Percentiles rank a stretch among this genome's conserved stretches.
Evolutionary conservation across 2,113 vertebrate species (phyloP).

Genomic region (Artemisiospiza belli): DNA sequence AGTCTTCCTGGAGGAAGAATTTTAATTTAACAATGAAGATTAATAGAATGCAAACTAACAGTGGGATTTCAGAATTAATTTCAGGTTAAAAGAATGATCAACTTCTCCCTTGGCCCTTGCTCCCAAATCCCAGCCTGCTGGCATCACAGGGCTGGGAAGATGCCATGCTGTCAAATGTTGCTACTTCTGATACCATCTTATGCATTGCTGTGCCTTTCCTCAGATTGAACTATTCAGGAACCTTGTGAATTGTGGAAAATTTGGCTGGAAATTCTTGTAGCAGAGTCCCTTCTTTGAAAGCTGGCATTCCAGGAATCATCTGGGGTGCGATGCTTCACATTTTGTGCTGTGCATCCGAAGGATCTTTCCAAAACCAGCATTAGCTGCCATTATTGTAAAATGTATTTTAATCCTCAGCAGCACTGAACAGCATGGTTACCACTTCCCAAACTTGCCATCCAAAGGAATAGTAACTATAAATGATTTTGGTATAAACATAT

Average conservation of each 20-base stretch:
- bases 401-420: neutral
- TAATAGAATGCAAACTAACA: neutral
- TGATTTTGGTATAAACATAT: neutral
- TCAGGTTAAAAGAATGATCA: neutral
- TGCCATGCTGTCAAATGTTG: neutral
- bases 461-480: neutral
- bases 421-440: neutral
- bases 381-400: neutral
- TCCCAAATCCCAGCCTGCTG: neutral
- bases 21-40: neutral
- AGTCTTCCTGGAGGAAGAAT: neutral
- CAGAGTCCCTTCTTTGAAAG: neutral
- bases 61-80: neutral
- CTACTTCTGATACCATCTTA: neutral
- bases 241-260: neutral
- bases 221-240: neutral
- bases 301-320: neutral
- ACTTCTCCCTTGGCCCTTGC: fast-evolving
- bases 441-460: neutral
- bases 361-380: neutral
- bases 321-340: neutral
- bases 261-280: neutral
- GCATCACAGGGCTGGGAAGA: neutral
- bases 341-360: neutral
- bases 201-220: neutral